phyloP scores from a whole-genome alignment of 2,113 vertebrate species.

The Dolichallabes microphthalmus region DNA sequence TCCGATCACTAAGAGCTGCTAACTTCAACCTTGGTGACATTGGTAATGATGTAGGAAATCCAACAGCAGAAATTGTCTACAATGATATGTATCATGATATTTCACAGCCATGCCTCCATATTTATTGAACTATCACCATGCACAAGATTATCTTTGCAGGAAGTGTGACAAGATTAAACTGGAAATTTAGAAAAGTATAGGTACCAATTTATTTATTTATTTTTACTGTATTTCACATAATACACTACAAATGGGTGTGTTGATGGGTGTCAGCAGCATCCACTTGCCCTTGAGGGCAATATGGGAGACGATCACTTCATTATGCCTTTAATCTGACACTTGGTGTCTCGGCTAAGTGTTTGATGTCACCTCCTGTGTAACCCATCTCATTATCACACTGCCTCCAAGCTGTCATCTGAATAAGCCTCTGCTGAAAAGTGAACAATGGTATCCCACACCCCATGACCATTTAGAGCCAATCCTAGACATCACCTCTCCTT shows the following conservation, averaged over 20 bases:
- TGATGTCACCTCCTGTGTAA: slow-evolving; percentile 42
- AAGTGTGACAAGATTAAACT: too few relatives aligned
- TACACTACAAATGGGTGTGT: neutral
- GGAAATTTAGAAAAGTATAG: neutral
- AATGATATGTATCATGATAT: too few relatives aligned
- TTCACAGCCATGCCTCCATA: too few relatives aligned
- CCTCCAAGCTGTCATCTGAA: slow-evolving; percentile 44
- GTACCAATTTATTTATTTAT: neutral
- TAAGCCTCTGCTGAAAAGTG: slow-evolving; percentile 28
- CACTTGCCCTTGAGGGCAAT: neutral
- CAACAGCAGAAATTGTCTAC: too few relatives aligned
- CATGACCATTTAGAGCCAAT: slow-evolving; percentile 44
- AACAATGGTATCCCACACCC: slow-evolving; percentile 46
- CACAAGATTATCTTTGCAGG: too few relatives aligned
- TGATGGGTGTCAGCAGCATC: neutral
- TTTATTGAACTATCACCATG: too few relatives aligned
- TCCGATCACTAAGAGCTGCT: too few relatives aligned
- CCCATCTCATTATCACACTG: slow-evolving; percentile 50
- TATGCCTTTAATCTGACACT: slow-evolving; percentile 35
- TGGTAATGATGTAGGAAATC: too few relatives aligned
- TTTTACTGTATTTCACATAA: neutral
- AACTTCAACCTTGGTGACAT: too few relatives aligned
- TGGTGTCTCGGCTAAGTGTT: neutral
- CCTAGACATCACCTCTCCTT: neutral
- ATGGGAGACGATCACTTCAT: slow-evolving; percentile 19